Evolutionary conservation across 1,140 invertebrate species (phyloP).

Genomic region (Stenopsyche tienmushanensis): DNA sequence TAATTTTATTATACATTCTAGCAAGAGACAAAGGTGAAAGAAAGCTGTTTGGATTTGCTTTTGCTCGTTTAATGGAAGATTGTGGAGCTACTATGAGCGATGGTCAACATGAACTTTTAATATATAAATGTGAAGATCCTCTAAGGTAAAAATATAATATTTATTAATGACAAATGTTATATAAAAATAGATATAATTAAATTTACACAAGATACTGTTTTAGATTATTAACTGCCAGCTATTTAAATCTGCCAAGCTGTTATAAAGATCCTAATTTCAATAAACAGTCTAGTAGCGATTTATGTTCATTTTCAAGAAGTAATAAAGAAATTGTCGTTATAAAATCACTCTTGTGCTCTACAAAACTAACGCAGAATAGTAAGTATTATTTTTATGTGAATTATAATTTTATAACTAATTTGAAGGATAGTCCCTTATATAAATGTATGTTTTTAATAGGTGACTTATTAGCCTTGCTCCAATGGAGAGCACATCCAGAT

Average conservation of each 20-base stretch:
- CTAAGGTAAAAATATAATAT: conserved; percentile 59
- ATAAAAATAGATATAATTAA: conserved; percentile 6
- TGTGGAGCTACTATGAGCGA: conserved; percentile 86
- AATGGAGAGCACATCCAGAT: conserved; percentile 88
- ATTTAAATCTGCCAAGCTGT: conserved; percentile 72
- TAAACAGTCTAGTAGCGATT: conserved; percentile 63
- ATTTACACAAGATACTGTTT: conserved; percentile 22
- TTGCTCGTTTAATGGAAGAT: conserved; percentile 85
- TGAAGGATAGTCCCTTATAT: no score
- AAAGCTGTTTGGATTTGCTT: conserved; percentile 90
- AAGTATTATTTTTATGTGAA: conserved; percentile 41
- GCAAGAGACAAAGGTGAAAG: conserved; percentile 87
- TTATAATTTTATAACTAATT: conserved; percentile 19
- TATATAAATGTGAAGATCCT: conserved; percentile 90
- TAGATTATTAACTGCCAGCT: conserved; percentile 71
- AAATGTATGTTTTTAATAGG: conserved; percentile 56
- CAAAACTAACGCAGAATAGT: conserved; percentile 94
- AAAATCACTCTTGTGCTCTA: conserved; percentile 85
- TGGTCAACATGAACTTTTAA: conserved; percentile 82
- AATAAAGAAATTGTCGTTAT: conserved; percentile 83
- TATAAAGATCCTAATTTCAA: conserved; percentile 68
- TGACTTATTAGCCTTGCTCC: conserved; percentile 83
- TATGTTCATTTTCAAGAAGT: conserved; percentile 73
- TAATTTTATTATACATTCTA: conserved; percentile 47
- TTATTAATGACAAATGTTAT: no score